These are phyloP conservation scores for Melanostigma gelatinosum DNA, from an alignment of 2,113 vertebrate genomes.

Conservation along the genomic window DNA sequence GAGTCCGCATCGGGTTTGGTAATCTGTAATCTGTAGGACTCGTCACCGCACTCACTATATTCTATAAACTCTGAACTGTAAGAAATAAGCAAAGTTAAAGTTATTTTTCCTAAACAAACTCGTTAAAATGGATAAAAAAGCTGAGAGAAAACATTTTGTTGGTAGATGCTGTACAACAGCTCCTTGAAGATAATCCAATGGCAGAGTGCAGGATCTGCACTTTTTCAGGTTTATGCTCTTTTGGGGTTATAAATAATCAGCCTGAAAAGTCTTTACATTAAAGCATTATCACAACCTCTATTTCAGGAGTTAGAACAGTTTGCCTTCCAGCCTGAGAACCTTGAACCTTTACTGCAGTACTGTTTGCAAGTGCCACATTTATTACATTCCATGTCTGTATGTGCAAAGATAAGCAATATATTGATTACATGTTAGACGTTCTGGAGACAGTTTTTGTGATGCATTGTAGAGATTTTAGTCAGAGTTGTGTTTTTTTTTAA, in stretches of 20 bases:
- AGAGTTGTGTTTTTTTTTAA: neutral
- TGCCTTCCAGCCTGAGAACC: neutral
- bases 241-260: neutral
- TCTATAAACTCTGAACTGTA: neutral
- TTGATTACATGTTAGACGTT: neutral
- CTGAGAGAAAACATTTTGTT: neutral
- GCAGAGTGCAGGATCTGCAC: neutral
- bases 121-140: neutral
- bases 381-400: neutral
- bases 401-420: neutral
- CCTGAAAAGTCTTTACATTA: neutral
- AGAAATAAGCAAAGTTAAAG: neutral
- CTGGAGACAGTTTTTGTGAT: neutral
- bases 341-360: neutral
- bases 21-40: neutral
- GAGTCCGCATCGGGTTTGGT: neutral
- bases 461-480: neutral
- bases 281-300: neutral
- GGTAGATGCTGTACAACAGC: neutral
- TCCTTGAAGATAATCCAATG: neutral
- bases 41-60: neutral
- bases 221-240: neutral
- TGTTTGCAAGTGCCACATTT: neutral
- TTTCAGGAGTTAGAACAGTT: neutral
- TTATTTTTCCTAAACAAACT: neutral